phyloP scores from a whole-genome alignment of 2,113 vertebrate genomes.

The Paedocypris sp. region DNA sequence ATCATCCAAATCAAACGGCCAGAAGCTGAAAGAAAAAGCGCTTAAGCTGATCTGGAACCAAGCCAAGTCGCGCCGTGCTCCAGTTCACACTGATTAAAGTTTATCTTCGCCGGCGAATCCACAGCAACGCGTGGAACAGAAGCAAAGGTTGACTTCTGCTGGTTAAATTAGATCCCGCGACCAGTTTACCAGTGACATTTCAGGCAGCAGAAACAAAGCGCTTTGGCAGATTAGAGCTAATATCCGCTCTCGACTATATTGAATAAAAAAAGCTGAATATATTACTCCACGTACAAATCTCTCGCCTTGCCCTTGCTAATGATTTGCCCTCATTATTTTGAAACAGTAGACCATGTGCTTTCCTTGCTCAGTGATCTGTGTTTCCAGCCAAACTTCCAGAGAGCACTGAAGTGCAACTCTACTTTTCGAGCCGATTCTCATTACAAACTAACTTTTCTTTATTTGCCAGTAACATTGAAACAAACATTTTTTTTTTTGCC shows the following conservation, averaged over 20 bases:
- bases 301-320: conserved; percentile 4
- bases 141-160: conserved; percentile 14
- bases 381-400: background rate
- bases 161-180: conserved; percentile 8
- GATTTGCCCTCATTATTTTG: conserved; percentile 14
- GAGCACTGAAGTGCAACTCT: conserved; percentile 6
- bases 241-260: background rate
- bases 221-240: background rate
- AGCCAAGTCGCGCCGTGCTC: background rate
- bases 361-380: conserved; percentile 2
- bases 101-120: background rate
- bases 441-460: background rate
- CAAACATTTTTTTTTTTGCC: no score
- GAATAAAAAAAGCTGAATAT: background rate
- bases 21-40: background rate
- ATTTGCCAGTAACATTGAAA: background rate
- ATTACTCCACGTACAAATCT: conserved; percentile 9
- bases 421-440: background rate
- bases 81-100: conserved; percentile 11
- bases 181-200: conserved; percentile 10
- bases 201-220: background rate
- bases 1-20: background rate
- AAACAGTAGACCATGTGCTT: conserved; percentile 4
- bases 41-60: background rate
- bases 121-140: conserved; percentile 8